A percentile compares a stretch with the other conserved stretches of the same genome.
Conservation (phyloP, 2,888 invertebrate species). For the Caenorhabditis sulstoni region DNA sequence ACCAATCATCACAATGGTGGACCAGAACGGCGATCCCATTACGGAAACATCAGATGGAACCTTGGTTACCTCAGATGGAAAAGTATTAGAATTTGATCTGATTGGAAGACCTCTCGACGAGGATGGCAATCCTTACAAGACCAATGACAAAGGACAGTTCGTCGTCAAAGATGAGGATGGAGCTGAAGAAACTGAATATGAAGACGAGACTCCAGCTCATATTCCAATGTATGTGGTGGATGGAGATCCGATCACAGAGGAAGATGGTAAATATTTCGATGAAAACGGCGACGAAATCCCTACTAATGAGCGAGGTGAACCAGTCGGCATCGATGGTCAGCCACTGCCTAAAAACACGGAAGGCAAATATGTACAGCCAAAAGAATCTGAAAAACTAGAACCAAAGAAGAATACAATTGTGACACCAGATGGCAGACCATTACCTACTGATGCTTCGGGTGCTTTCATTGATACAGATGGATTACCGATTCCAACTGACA, state of each 20-base stretch:
- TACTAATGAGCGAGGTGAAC: slow-evolving; percentile 58
- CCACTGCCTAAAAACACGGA: slow-evolving; percentile 64
- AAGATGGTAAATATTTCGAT: slow-evolving; percentile 64
- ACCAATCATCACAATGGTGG: slow-evolving; percentile 65
- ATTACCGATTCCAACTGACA: slow-evolving; percentile 57
- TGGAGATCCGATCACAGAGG: slow-evolving; percentile 63
- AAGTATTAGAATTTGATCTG: slow-evolving; percentile 38
- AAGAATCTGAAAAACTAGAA: slow-evolving; percentile 4
- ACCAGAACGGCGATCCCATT: slow-evolving; percentile 60
- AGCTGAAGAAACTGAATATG: slow-evolving; percentile 45
- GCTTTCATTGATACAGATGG: slow-evolving; percentile 43
- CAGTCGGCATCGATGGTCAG: slow-evolving; percentile 63
- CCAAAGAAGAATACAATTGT: neutral
- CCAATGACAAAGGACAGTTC: slow-evolving; percentile 62
- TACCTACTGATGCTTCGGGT: slow-evolving; percentile 61
- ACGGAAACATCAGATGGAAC: slow-evolving; percentile 51
- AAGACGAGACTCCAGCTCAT: slow-evolving; percentile 32
- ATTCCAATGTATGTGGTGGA: slow-evolving; percentile 58
- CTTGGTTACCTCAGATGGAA: slow-evolving; percentile 56
- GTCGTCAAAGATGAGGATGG: slow-evolving; percentile 45
- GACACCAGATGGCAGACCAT: neutral
- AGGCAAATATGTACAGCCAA: slow-evolving; percentile 57
- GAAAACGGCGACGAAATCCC: slow-evolving; percentile 61
- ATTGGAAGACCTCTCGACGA: slow-evolving; percentile 63
- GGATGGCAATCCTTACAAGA: slow-evolving; percentile 60